Evolutionary conservation across 2,797 vertebrate species (phyloP).

Genomic region (Pseudochromis fuscus): DNA sequence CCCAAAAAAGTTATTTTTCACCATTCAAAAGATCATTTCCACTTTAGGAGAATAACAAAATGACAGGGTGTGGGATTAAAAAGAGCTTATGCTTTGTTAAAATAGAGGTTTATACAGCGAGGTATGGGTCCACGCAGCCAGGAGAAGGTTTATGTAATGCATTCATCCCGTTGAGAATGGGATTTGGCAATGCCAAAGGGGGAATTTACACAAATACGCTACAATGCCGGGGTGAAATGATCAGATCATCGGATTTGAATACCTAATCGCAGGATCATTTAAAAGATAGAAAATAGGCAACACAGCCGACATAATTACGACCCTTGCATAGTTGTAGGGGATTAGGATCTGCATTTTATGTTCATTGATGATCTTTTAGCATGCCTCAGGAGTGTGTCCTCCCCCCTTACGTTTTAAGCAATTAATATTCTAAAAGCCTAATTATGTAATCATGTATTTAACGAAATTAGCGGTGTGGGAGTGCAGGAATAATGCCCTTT

Average conservation of each 20-base stretch:
- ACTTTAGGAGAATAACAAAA: too few species aligned
- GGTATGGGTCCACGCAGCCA: conserved; percentile 47
- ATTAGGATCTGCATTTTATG: conserved; percentile 71
- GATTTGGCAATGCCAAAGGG: conserved; percentile 70
- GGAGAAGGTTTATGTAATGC: conserved; percentile 71
- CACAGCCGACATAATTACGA: conserved; percentile 74
- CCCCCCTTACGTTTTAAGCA: conserved; percentile 51
- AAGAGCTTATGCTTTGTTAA: conserved; percentile 27
- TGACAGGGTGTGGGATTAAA: conserved; percentile 25
- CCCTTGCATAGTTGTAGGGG: conserved; percentile 70
- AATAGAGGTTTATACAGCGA: conserved; percentile 28
- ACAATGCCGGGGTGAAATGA: conserved; percentile 73
- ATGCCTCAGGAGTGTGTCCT: conserved; percentile 51
- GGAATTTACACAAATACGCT: conserved; percentile 66
- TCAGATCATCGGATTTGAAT: conserved; percentile 78
- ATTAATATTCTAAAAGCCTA: conserved; percentile 75
- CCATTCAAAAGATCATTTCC: too few species aligned
- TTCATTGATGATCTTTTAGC: conserved; percentile 77
- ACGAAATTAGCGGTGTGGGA: conserved; percentile 45
- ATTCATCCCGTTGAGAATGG: conserved; percentile 69
- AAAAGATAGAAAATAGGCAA: conserved; percentile 77
- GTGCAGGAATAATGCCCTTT: conserved; percentile 29
- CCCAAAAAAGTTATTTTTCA: background rate
- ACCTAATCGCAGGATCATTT: conserved; percentile 78
- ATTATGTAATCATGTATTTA: conserved; percentile 75